These are phyloP conservation scores for Dinocampus coccinellae DNA, from an alignment of 2,888 invertebrate species.

Conservation along the genomic window DNA sequence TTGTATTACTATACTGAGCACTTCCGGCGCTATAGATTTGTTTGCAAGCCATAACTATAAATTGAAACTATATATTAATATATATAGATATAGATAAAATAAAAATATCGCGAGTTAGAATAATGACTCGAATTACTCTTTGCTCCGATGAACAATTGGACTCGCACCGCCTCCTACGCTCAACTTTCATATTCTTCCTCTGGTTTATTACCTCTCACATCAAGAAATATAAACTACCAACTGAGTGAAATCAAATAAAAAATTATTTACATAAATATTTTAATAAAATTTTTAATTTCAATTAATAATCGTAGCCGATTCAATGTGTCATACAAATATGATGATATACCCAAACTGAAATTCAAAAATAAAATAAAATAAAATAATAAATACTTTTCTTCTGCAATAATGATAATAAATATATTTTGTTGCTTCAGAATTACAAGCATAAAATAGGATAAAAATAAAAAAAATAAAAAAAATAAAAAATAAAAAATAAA, in stretches of 20 bases:
- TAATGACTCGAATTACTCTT: conserved; percentile 56
- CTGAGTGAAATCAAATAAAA: not conserved
- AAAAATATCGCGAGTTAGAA: conserved; percentile 30
- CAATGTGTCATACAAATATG: not conserved
- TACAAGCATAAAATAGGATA: not conserved
- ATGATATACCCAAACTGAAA: not conserved
- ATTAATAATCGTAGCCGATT: not conserved
- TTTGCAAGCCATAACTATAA: conserved; percentile 36
- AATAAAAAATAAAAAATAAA: no score
- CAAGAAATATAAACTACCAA: not conserved
- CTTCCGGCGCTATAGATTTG: conserved; percentile 39
- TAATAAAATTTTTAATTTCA: not conserved
- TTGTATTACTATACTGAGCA: conserved; percentile 30
- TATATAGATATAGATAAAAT: not conserved
- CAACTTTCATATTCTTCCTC: not conserved
- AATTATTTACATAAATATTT: not conserved
- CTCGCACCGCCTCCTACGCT: conserved; percentile 22
- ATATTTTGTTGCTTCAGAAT: not conserved
- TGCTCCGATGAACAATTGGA: conserved; percentile 44
- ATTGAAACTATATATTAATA: conserved; percentile 27
- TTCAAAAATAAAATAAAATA: not conserved
- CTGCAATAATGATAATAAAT: not conserved
- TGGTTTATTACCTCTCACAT: not conserved
- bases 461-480: no score
- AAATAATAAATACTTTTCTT: not conserved